Evolutionary conservation across 2,888 invertebrate genomes (phyloP).

Genomic region (Sarcophaga subvicina): DNA sequence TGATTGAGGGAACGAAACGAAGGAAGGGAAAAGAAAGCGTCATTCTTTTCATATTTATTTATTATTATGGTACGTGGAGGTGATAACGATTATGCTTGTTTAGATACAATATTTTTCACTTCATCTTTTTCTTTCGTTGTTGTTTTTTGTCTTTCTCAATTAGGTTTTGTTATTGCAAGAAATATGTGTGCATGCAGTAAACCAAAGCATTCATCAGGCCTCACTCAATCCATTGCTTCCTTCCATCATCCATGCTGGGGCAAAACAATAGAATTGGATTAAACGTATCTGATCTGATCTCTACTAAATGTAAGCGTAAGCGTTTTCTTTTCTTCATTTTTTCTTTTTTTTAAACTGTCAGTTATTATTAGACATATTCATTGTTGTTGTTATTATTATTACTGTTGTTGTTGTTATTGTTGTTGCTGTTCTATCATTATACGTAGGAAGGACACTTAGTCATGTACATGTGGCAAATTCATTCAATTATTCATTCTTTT

Average conservation of each 20-base stretch:
- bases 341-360: slow-evolving; percentile 60
- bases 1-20: background rate
- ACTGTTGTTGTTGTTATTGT: background rate
- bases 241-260: background rate
- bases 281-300: slow-evolving; percentile 56
- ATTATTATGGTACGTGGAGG: slow-evolving; percentile 70
- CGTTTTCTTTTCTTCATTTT: slow-evolving; percentile 33
- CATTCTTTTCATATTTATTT: slow-evolving; percentile 34
- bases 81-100: slow-evolving; percentile 73
- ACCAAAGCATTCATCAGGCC: background rate
- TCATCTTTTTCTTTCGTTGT: slow-evolving; percentile 45
- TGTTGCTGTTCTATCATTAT: background rate
- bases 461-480: slow-evolving; percentile 44
- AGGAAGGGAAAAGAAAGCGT: background rate
- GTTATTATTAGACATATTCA: slow-evolving; percentile 64
- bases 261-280: slow-evolving; percentile 71
- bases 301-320: slow-evolving; percentile 53
- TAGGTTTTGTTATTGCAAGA: slow-evolving; percentile 51
- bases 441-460: slow-evolving; percentile 13
- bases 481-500: background rate
- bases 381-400: slow-evolving; percentile 38
- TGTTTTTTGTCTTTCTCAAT: slow-evolving; percentile 59
- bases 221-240: slow-evolving; percentile 27
- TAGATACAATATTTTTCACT: slow-evolving; percentile 31
- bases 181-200: slow-evolving; percentile 13